Evolutionary conservation across 1,140 invertebrate genomes (phyloP).

Genomic region (Xylocopa sonorina): DNA sequence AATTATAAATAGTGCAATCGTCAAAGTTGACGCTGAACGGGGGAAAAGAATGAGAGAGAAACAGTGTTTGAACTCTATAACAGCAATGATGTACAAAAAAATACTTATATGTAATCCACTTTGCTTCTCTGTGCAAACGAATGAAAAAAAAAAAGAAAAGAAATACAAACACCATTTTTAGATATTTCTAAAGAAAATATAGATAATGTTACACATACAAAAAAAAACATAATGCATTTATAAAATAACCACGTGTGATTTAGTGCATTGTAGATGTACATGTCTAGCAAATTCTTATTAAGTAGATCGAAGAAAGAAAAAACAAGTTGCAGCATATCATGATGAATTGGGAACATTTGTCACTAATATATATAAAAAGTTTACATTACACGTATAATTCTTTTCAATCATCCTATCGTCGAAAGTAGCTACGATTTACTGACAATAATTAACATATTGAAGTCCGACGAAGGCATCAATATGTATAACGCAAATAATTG

Average conservation of each 20-base stretch:
- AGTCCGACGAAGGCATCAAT: constrained; percentile 55
- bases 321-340: constrained; percentile 75
- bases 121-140: constrained; percentile 71
- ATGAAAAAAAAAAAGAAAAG: constrained; percentile 5
- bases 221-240: constrained; percentile 70
- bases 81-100: constrained; percentile 77
- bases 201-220: constrained; percentile 74
- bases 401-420: constrained; percentile 68
- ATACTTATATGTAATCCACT: constrained; percentile 73
- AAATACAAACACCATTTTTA: constrained; percentile 70
- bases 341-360: constrained; percentile 71
- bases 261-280: constrained; percentile 72
- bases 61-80: constrained; percentile 70
- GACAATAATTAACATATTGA: constrained; percentile 66
- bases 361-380: constrained; percentile 73
- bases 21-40: constrained; percentile 60
- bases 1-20: constrained; percentile 81
- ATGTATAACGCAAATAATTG: constrained; percentile 51
- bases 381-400: constrained; percentile 67
- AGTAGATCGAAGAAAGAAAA: constrained; percentile 45
- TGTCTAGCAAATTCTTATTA: constrained; percentile 71
- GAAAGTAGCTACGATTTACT: constrained; percentile 52
- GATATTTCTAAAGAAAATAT: constrained; percentile 73
- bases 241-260: constrained; percentile 74
- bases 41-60: constrained; percentile 29